Conservation (phyloP, 2,888 invertebrate species). For the Thymelicus acteon region DNA sequence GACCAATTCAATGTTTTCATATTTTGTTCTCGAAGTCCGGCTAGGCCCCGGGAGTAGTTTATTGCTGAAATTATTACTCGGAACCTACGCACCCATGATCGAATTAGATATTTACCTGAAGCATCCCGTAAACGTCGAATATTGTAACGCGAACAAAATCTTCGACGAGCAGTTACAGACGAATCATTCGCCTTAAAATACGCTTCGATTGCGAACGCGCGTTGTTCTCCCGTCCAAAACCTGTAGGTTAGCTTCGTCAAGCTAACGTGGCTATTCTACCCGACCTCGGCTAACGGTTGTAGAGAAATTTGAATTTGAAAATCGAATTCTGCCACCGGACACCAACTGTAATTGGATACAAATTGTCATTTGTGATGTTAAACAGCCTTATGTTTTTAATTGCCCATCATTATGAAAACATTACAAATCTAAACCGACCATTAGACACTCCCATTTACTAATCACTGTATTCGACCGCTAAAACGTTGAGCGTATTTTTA, state of each 20-base stretch:
- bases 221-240: constrained; percentile 5
- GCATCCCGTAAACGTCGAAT: constrained; percentile 44
- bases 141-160: constrained; percentile 43
- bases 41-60: constrained; percentile 43
- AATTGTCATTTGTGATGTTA: not conserved
- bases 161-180: constrained; percentile 41
- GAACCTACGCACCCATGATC: constrained; percentile 44
- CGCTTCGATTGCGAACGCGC: too few relatives aligned
- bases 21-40: constrained; percentile 40
- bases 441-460: constrained; percentile 1
- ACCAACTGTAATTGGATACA: not conserved
- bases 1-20: too few relatives aligned
- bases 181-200: constrained; percentile 38
- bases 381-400: not conserved
- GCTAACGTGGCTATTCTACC: too few relatives aligned
- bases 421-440: not conserved
- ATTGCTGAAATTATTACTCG: constrained; percentile 42
- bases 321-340: too few relatives aligned
- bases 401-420: not conserved
- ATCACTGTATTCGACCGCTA: not conserved
- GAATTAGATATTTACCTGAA: constrained; percentile 47
- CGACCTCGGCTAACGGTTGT: too few relatives aligned
- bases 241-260: too few relatives aligned
- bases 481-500: constrained; percentile 1
- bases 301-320: too few relatives aligned